Conservation (phyloP, 1,140 invertebrate genomes). For the Drosophila malerkotliana region DNA sequence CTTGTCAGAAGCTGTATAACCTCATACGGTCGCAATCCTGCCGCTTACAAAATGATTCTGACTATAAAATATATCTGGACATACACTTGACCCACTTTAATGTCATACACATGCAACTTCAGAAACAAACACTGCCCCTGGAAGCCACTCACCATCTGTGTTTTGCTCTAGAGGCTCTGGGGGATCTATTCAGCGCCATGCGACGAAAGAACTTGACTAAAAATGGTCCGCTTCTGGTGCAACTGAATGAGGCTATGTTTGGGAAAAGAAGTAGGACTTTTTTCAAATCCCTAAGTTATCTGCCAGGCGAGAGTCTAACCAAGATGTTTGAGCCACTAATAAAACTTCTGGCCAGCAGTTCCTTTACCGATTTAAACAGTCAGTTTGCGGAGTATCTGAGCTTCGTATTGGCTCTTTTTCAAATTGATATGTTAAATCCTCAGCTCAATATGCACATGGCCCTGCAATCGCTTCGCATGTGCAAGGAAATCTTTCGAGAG, state of each 20-base stretch:
- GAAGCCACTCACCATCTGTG: slow-evolving; percentile 17
- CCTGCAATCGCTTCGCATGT: slow-evolving; percentile 50
- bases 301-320: slow-evolving; percentile 17
- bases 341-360: slow-evolving; percentile 18
- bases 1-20: slow-evolving; percentile 50
- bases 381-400: slow-evolving; percentile 55
- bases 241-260: slow-evolving; percentile 45
- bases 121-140: slow-evolving; percentile 12
- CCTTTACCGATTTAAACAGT: slow-evolving; percentile 7
- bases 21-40: slow-evolving; percentile 35
- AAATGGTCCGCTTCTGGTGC: slow-evolving; percentile 16
- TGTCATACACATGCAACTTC: slow-evolving; percentile 19
- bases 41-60: slow-evolving; percentile 30
- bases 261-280: slow-evolving; percentile 34
- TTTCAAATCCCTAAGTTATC: slow-evolving; percentile 19
- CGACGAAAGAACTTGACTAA: slow-evolving; percentile 5
- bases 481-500: slow-evolving; percentile 14
- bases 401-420: slow-evolving; percentile 25
- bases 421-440: slow-evolving; percentile 36
- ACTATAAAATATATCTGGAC: slow-evolving; percentile 52
- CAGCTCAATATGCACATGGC: slow-evolving; percentile 9
- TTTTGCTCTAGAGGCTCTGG: slow-evolving; percentile 31
- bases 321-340: slow-evolving; percentile 43
- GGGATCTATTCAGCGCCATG: slow-evolving; percentile 47
- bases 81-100: slow-evolving; percentile 60